Evolutionary conservation across 2,113 vertebrate species (phyloP).

Genomic region (Hippoglossus stenolepis): DNA sequence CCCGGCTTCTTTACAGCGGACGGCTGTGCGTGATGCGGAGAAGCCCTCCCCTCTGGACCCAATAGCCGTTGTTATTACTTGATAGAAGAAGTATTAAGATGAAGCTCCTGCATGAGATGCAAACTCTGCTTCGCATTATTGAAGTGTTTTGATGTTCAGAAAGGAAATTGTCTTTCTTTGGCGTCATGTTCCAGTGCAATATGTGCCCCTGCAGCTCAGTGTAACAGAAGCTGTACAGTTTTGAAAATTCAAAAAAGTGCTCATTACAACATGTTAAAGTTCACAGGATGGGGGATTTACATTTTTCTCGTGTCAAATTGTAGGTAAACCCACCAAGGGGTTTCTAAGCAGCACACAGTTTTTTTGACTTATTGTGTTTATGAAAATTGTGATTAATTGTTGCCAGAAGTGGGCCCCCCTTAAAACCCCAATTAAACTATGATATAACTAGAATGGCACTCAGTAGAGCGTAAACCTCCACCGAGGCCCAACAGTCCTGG

Average conservation of each 20-base stretch:
- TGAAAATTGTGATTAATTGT: not conserved
- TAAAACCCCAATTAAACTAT: no score
- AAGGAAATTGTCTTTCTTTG: conserved; percentile 72
- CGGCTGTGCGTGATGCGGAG: conserved; percentile 66
- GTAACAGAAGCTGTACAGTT: not conserved
- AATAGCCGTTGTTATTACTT: conserved; percentile 75
- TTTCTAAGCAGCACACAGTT: not conserved
- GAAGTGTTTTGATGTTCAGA: conserved; percentile 58
- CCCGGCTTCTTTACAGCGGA: conserved; percentile 37
- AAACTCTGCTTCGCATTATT: conserved; percentile 66
- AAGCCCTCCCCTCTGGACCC: conserved; percentile 70
- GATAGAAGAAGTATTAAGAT: conserved; percentile 75
- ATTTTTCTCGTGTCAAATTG: not conserved
- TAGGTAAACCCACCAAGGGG: not conserved
- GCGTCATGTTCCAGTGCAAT: conserved; percentile 16
- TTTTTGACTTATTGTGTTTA: not conserved
- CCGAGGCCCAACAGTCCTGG: no score
- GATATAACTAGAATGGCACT: no score
- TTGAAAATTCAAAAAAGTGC: conserved; percentile 5
- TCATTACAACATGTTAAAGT: not conserved
- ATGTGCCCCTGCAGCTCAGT: not conserved
- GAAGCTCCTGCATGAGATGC: conserved; percentile 63
- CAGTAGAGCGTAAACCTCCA: no score
- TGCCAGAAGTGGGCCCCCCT: no score
- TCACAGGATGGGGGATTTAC: not conserved